phyloP scores from a whole-genome alignment of 2,797 vertebrate genomes.

The Enteromius afrohamiltoni region DNA sequence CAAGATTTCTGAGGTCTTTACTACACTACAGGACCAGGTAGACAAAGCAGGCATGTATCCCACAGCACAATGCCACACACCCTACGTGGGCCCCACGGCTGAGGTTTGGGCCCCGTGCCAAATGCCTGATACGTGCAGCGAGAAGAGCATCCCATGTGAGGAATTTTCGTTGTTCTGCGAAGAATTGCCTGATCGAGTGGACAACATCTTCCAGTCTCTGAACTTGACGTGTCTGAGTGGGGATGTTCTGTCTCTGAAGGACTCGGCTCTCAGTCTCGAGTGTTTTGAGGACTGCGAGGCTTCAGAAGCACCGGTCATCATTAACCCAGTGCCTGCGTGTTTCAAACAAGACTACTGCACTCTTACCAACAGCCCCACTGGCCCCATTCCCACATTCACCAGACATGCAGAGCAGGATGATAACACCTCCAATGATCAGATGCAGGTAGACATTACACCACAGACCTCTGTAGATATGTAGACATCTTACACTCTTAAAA shows the following conservation, averaged over 20 bases:
- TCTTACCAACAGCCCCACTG: conserved; percentile 39
- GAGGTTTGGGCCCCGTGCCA: conserved; percentile 40
- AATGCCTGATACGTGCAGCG: not conserved
- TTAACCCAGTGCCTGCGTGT: not conserved
- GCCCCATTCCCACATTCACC: conserved; percentile 51
- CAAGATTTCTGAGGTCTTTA: conserved; percentile 47
- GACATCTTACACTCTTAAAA: not conserved
- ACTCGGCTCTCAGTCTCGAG: conserved; percentile 33
- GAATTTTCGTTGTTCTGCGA: conserved; percentile 37
- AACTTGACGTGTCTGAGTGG: not conserved
- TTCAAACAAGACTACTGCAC: conserved; percentile 60
- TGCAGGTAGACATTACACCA: not conserved
- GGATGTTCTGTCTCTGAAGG: conserved; percentile 17
- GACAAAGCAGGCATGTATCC: not conserved
- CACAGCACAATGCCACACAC: conserved; percentile 8
- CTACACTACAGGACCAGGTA: conserved; percentile 15
- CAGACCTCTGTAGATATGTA: not conserved
- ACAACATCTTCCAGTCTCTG: conserved; percentile 20
- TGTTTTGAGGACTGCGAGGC: conserved; percentile 31
- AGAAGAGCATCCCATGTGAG: conserved; percentile 2
- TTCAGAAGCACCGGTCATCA: not conserved
- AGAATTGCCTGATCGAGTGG: not conserved
- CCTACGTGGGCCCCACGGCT: conserved; percentile 49
- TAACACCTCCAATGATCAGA: not conserved
- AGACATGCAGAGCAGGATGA: not conserved